Evolutionary conservation across 2,113 vertebrate genomes (phyloP), one percentile per base, ranked within the genome.

Genomic region (Pseudopipra pipra): DNA sequence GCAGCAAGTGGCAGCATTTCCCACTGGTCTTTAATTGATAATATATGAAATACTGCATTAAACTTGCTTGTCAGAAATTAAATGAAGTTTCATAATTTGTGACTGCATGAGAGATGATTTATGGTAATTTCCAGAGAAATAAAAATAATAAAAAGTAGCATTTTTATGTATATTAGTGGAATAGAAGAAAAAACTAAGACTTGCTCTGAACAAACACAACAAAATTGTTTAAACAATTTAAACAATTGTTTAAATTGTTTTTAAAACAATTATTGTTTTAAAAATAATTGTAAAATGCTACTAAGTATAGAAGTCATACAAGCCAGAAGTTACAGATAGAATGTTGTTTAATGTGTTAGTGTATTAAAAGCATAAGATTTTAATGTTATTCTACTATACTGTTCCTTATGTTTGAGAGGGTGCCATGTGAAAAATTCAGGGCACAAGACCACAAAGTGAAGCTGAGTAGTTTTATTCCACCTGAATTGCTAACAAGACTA

Each of bases 391-490:
- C 61, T 73, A 33, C 47, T 35, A 1, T 90, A n/a, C 17, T 20
- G 4, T 46, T 84, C 37, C 44, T 58, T 82, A 75, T 46, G 33
- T 93, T 61, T 90, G 30, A 95, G 87, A 82, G 39, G 51, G 28
- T 94, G 43, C 68, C 51, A 74, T 77, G 90, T 91, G 76, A 94
- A 88, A 94, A 95, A 88, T 93, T 90, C 85, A 74, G 89, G 66
- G 58, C 82, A 85, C 28, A 89, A 73, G 76, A 87, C 82, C 56
- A n/a, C 88, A 44, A 95, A 92, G 61, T 73, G 66, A 96, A 96
- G 83, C 70, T 91, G 93, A 93, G 85, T 91, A 59, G 72, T 96
- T 95, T 97, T 95, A 93, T 96, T 97, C 93, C 89, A 96, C 92
- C 73, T 94, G 93, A 97, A 93, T 85, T 94, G 55, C 82, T 95